phyloP scores from a whole-genome alignment of 1,140 invertebrate genomes.

The Daktulosphaira vitifoliae region DNA sequence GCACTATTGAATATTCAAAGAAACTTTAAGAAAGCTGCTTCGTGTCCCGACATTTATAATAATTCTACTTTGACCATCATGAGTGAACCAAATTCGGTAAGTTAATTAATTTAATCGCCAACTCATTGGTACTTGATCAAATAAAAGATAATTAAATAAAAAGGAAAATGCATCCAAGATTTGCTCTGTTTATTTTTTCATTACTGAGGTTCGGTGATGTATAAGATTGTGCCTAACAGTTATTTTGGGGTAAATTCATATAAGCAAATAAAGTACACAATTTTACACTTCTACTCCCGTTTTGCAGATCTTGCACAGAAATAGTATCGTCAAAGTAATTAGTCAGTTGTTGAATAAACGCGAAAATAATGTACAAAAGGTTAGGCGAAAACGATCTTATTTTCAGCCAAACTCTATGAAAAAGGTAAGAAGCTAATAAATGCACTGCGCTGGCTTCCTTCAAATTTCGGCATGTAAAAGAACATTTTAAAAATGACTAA shows the following conservation, averaged over 20 bases:
- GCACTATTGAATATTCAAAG: conserved; percentile 78
- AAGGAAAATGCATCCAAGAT: no score
- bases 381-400: conserved; percentile 30
- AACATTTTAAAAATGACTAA: no score
- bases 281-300: not conserved
- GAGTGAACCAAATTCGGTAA: conserved; percentile 54
- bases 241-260: no score
- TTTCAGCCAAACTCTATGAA: conserved; percentile 13
- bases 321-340: conserved; percentile 31
- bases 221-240: no score
- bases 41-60: conserved; percentile 77
- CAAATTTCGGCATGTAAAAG: no score
- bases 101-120: conserved; percentile 5
- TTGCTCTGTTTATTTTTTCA: no score
- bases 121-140: no score
- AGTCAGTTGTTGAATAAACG: conserved; percentile 28
- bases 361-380: conserved; percentile 10
- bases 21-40: conserved; percentile 69
- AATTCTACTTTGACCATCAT: conserved; percentile 81
- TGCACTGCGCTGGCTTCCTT: no score
- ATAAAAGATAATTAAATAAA: no score
- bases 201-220: no score
- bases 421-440: no score
- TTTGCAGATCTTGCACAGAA: conserved; percentile 16
- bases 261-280: not conserved